phyloP scores from a whole-genome alignment of 2,113 vertebrate species.

The Cyanoramphus novaezelandiae region DNA sequence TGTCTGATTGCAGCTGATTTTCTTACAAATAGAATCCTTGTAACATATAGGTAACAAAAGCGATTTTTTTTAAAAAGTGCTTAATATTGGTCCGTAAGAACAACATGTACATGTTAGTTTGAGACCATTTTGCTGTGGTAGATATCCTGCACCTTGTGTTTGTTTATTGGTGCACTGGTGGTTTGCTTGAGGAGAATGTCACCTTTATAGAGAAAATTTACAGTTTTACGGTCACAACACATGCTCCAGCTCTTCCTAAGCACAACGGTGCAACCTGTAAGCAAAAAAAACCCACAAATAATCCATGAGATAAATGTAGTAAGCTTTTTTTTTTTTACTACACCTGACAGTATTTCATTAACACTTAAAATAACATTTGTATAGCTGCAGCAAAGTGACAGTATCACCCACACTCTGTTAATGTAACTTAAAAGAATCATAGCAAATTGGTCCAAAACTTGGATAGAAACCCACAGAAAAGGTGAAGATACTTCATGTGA shows the following conservation, averaged over 20 bases:
- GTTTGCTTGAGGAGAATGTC: background rate
- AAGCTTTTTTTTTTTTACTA: background rate
- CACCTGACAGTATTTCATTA: background rate
- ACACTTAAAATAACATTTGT: background rate
- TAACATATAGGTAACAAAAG: background rate
- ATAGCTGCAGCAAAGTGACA: background rate
- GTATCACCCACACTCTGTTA: background rate
- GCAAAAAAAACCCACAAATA: background rate
- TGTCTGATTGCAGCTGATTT: background rate
- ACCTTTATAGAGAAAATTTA: slow-evolving; percentile 68
- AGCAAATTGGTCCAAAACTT: background rate
- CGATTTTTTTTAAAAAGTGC: slow-evolving; percentile 26
- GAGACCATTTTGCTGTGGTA: slow-evolving; percentile 22
- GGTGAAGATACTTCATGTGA: background rate
- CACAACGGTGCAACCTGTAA: slow-evolving; percentile 92
- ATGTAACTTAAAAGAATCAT: background rate
- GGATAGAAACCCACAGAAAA: background rate
- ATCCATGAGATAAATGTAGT: background rate
- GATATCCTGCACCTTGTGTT: background rate
- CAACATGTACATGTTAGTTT: background rate
- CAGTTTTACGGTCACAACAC: slow-evolving; percentile 92
- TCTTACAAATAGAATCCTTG: background rate
- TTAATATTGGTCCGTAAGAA: slow-evolving; percentile 20
- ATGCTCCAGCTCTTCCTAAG: slow-evolving; percentile 93
- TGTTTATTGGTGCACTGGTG: background rate